These are phyloP conservation scores for Amphiprion percula DNA, from an alignment of 2,113 vertebrate genomes.

Conservation along the genomic window DNA sequence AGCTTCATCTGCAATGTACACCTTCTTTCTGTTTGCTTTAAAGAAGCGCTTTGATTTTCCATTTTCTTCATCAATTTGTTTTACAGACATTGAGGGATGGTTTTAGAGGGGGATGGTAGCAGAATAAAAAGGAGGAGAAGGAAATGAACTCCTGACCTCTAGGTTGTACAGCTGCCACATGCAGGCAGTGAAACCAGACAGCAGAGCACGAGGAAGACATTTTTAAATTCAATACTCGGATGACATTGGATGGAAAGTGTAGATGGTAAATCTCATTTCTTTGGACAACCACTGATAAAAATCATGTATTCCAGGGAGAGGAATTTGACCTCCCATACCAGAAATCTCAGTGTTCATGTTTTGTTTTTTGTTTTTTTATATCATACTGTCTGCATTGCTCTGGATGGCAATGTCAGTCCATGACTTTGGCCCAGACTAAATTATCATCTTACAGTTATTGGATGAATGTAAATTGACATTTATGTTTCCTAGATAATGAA, in stretches of 20 bases:
- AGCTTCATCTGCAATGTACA: no score
- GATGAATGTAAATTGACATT: no score
- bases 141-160: constrained; percentile 38
- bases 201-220: constrained; percentile 17
- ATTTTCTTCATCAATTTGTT: constrained; percentile 34
- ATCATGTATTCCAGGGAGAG: no score
- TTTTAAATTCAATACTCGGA: constrained; percentile 19
- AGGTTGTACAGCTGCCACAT: neutral
- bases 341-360: no score
- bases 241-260: constrained; percentile 5
- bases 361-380: no score
- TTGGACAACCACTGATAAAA: neutral
- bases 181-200: constrained; percentile 20
- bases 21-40: no score
- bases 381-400: no score
- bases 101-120: constrained; percentile 17
- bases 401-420: neutral
- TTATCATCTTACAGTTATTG: no score
- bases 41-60: neutral
- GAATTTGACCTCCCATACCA: no score
- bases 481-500: no score
- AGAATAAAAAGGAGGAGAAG: constrained; percentile 19
- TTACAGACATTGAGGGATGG: constrained; percentile 20
- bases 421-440: neutral
- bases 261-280: neutral